phyloP scores from a whole-genome alignment of 2,888 invertebrate genomes.

The Frankliniella fusca region DNA sequence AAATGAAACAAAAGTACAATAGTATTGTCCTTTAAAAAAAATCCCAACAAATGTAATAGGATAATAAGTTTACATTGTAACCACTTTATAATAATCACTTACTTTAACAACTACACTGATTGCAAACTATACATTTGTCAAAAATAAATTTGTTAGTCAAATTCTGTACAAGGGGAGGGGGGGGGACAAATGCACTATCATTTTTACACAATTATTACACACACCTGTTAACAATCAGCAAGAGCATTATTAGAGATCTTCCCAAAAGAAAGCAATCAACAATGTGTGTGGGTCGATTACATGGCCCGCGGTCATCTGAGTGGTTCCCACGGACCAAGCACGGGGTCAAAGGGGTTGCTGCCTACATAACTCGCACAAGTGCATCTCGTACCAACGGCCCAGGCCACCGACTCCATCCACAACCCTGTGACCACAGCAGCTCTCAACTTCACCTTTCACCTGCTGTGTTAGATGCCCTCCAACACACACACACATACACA shows the following conservation, averaged over 20 bases:
- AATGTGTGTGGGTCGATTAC: neutral
- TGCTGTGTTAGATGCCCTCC: neutral
- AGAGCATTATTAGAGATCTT: constrained; percentile 26
- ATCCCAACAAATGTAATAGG: constrained; percentile 26
- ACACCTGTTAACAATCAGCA: constrained; percentile 26
- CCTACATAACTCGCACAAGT: no score
- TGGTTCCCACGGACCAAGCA: no score
- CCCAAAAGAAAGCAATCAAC: constrained; percentile 22
- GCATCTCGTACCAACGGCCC: neutral
- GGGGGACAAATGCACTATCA: constrained; percentile 24
- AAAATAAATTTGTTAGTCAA: constrained; percentile 27
- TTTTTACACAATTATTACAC: constrained; percentile 23
- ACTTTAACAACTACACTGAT: constrained; percentile 25
- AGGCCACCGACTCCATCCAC: neutral
- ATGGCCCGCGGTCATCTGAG: neutral
- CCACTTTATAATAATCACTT: constrained; percentile 23
- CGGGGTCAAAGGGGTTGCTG: no score
- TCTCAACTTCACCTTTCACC: neutral
- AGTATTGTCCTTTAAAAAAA: constrained; percentile 26
- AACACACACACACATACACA: neutral
- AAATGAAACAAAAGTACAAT: constrained; percentile 27
- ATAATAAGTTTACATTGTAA: constrained; percentile 25
- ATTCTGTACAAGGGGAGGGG: constrained; percentile 19
- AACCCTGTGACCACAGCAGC: neutral
- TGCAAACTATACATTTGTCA: constrained; percentile 26